Base-by-base conservation (phyloP, 1,140 invertebrate genomes). In the Drosophila grimshawi region DNA sequence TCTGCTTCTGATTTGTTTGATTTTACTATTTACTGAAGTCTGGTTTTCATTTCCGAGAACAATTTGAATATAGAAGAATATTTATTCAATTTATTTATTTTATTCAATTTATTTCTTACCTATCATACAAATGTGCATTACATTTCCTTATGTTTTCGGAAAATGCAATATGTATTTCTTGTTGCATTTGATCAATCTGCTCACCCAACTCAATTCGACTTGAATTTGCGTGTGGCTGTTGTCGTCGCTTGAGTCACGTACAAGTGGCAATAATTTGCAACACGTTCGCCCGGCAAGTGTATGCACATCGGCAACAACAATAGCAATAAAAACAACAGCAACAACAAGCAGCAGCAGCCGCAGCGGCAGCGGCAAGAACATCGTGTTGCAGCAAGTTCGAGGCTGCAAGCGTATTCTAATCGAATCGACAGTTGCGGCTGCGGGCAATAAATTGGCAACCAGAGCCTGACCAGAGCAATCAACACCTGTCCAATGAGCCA, bases 191-290 rank as follows among this genome's bases (percentile, higher is more conserved):
- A 55, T 35, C 39, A 46, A 60, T 60, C 19, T 60, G n/a, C 5
- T 41, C 43, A 32, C 19, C 29, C 30, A 60, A 45, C 43, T 60
- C 57, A 60, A 35, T 60, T 60, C 43, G 10, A 27, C 5, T 39
- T 30, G 11, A 73, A 63, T 75, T 75, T 68, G 55, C 55, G 53
- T 68, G 61, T 57, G 66, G 37, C 49, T 63, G 43, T 48, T 71
- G 64, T 49, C 55, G 48, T 33, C 39, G 59, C 48, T 72, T 59
- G 59, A 51, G 55, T 77, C 86, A 89, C 86, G 86, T 86, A 81
- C 72, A 61, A 88, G 64, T 66, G 76, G 69, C 76, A 78, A 90
- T 89, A 89, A 89, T 89, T 89, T 90, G 81, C 86, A 77, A 79
- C 81, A 90, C 86, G 86, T 86, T 81, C 66, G 51, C 61, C 56